Conservation (phyloP, 2,113 vertebrate species). For the Gracilinanus agilis region DNA sequence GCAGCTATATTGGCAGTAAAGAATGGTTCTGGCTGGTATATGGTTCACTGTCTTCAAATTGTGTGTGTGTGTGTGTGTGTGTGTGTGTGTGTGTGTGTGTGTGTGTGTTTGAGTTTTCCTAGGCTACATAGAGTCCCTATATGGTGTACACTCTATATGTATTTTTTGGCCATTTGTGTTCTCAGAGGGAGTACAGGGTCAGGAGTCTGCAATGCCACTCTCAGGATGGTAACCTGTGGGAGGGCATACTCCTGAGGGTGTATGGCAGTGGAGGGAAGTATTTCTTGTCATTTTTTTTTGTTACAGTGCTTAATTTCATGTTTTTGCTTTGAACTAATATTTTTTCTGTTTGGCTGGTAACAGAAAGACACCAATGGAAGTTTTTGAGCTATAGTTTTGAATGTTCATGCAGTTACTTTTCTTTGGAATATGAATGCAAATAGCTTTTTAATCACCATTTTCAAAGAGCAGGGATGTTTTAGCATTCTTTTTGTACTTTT, state of each 20-base stretch:
- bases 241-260: not conserved
- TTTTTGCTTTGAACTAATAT: not conserved
- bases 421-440: not conserved
- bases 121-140: not conserved
- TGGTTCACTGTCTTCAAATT: not conserved
- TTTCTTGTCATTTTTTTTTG: not conserved
- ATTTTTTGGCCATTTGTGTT: not conserved
- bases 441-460: not conserved
- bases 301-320: not conserved
- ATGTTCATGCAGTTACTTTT: not conserved
- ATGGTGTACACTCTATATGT: not conserved
- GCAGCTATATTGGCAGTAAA: not conserved
- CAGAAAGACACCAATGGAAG: not conserved
- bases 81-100: not conserved
- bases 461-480: not conserved
- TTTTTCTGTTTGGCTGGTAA: not conserved
- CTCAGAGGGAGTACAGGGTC: too few relatives aligned
- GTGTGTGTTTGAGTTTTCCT: not conserved
- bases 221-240: not conserved
- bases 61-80: not conserved
- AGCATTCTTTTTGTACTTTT: not conserved
- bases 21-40: not conserved
- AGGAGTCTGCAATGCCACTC: too few relatives aligned
- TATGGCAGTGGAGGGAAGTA: not conserved
- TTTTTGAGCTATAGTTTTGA: not conserved